A percentile compares a stretch with the other conserved stretches of the same genome.
Evolutionary conservation across 2,113 vertebrate species (phyloP).

Genomic region (Puntigrus tetrazona): DNA sequence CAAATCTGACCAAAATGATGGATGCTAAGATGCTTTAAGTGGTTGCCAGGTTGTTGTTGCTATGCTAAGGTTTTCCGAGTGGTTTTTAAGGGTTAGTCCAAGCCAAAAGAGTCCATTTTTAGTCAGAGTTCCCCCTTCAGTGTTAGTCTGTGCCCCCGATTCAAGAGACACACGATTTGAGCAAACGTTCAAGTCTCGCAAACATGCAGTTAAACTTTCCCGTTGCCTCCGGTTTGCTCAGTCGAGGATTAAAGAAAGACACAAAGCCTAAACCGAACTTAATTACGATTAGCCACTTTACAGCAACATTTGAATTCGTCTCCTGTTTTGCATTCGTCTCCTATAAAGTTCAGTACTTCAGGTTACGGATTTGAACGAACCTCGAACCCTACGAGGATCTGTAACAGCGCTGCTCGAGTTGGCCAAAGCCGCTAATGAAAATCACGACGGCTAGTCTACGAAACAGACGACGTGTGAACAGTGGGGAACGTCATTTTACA

Average conservation of each 20-base stretch:
- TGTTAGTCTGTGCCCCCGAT: not conserved
- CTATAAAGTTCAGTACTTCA: not conserved
- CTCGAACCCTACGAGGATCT: not conserved
- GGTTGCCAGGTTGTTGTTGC: not conserved
- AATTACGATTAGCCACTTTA: not conserved
- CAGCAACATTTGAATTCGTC: too few relatives aligned
- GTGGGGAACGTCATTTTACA: slow-evolving; percentile 18
- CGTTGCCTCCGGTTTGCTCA: not conserved
- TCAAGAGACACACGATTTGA: not conserved
- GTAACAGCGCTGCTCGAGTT: not conserved
- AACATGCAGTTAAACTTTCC: too few relatives aligned
- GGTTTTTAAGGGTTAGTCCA: not conserved
- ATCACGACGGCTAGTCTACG: not conserved
- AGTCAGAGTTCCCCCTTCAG: not conserved
- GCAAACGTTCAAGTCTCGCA: not conserved
- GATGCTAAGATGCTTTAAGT: not conserved
- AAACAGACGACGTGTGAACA: not conserved
- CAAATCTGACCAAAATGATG: too few relatives aligned
- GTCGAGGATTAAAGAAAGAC: not conserved
- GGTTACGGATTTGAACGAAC: not conserved
- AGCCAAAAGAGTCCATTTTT: not conserved
- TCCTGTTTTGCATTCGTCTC: not conserved
- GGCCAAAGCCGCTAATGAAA: not conserved
- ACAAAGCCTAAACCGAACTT: not conserved
- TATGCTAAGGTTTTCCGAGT: not conserved